phyloP scores from a whole-genome alignment of 2,113 vertebrate species.

The Varanus komodoensis region DNA sequence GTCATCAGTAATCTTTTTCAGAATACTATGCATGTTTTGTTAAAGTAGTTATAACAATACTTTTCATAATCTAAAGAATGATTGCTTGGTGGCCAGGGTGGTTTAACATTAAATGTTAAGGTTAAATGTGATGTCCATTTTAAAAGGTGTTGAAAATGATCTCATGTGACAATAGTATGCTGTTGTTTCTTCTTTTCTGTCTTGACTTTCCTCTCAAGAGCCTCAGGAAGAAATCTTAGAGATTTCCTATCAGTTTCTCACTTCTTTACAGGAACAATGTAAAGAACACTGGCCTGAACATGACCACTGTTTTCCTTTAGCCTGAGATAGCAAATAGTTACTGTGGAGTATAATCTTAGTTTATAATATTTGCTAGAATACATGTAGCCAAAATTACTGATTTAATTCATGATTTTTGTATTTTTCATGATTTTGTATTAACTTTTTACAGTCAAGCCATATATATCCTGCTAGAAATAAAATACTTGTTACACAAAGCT shows the following conservation, averaged over 20 bases:
- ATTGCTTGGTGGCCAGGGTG: conserved; percentile 19
- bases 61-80: conserved; percentile 50
- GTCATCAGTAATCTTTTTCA: conserved; percentile 53
- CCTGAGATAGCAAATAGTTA: conserved; percentile 77
- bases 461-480: conserved; percentile 82
- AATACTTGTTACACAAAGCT: conserved; percentile 77
- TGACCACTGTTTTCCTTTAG: conserved; percentile 60
- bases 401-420: conserved; percentile 86
- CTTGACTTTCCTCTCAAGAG: conserved; percentile 31
- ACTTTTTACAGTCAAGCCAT: conserved; percentile 90
- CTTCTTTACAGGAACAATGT: conserved; percentile 27
- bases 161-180: background rate
- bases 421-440: conserved; percentile 89
- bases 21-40: conserved; percentile 51
- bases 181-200: conserved; percentile 47
- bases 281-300: conserved; percentile 38
- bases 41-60: conserved; percentile 22
- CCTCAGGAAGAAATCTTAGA: conserved; percentile 55
- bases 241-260: conserved; percentile 56
- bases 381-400: conserved; percentile 77
- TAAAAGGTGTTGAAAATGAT: conserved; percentile 23
- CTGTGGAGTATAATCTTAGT: conserved; percentile 53
- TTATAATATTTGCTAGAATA: conserved; percentile 72
- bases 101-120: conserved; percentile 48
- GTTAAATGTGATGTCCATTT: conserved; percentile 37